These are phyloP conservation scores for Netelia melanura DNA, from an alignment of 2,888 invertebrate species.

Conservation along the genomic window DNA sequence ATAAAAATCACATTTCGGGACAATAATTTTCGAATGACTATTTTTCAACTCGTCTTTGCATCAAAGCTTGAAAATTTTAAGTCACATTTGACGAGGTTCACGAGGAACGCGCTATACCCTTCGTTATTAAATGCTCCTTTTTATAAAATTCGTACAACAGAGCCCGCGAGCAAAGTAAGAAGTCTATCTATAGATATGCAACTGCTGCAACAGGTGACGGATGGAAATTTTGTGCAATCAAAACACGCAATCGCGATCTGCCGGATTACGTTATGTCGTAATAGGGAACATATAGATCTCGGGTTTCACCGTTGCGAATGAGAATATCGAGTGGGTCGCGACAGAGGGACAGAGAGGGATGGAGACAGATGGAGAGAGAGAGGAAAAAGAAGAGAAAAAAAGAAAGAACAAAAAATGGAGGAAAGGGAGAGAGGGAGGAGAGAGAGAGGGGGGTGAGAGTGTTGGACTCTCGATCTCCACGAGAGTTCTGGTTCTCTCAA, in stretches of 20 bases:
- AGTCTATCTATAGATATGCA: conserved; percentile 9
- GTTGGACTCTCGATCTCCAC: conserved; percentile 46
- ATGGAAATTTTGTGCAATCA: conserved; percentile 58
- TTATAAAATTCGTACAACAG: conserved; percentile 1
- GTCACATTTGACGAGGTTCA: not conserved
- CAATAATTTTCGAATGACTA: not conserved
- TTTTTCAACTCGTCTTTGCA: not conserved
- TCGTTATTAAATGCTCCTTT: conserved; percentile 1
- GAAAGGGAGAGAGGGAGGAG: not conserved
- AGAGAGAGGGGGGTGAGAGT: not conserved
- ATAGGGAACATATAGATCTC: conserved; percentile 41
- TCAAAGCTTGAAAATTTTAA: not conserved
- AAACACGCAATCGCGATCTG: conserved; percentile 49
- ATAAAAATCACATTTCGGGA: not conserved
- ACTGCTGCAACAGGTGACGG: conserved; percentile 37
- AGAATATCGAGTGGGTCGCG: conserved; percentile 39
- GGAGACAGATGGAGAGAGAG: conserved; percentile 4
- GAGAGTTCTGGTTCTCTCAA: conserved; percentile 57
- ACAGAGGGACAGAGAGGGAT: conserved; percentile 25
- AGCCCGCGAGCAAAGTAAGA: not conserved
- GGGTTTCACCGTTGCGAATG: conserved; percentile 47
- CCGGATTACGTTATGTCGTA: conserved; percentile 59
- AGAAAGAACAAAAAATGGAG: not conserved
- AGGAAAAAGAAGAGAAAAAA: not conserved
- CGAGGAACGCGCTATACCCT: not conserved